phyloP scores from a whole-genome alignment of 2,113 vertebrate genomes.

The Coptodon rendalli region DNA sequence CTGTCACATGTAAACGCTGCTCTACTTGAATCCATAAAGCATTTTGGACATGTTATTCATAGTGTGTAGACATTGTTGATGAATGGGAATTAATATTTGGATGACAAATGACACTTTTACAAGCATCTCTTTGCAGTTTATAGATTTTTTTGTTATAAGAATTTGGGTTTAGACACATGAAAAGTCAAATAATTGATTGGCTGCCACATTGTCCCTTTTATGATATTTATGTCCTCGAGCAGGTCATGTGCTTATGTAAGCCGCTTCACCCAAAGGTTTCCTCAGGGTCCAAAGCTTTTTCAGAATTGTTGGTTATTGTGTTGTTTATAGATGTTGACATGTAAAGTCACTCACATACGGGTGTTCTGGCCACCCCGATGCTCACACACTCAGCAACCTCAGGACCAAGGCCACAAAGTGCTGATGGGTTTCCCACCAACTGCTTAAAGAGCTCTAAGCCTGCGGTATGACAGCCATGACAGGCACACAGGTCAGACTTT shows the following conservation, averaged over 20 bases:
- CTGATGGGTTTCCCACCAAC: neutral
- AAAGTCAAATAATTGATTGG: neutral
- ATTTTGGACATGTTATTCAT: neutral
- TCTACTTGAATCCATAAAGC: neutral
- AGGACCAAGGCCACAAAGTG: neutral
- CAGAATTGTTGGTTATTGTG: neutral
- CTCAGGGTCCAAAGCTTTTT: neutral
- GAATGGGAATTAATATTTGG: neutral
- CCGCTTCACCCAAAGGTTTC: neutral
- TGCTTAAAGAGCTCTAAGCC: neutral
- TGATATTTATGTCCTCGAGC: neutral
- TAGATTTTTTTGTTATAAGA: neutral
- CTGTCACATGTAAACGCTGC: neutral
- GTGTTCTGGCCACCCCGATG: neutral
- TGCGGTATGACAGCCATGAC: neutral
- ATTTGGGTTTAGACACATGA: neutral
- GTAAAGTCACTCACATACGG: constrained; percentile 4
- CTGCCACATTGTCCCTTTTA: neutral
- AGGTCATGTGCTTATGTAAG: neutral
- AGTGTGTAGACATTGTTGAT: neutral
- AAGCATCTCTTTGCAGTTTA: neutral
- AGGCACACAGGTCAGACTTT: neutral
- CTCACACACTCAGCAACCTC: neutral
- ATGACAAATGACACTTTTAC: neutral
- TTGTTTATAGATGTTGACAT: neutral